Base-by-base conservation (phyloP, 2,797 vertebrate species). In the Telmatherina bonti region DNA sequence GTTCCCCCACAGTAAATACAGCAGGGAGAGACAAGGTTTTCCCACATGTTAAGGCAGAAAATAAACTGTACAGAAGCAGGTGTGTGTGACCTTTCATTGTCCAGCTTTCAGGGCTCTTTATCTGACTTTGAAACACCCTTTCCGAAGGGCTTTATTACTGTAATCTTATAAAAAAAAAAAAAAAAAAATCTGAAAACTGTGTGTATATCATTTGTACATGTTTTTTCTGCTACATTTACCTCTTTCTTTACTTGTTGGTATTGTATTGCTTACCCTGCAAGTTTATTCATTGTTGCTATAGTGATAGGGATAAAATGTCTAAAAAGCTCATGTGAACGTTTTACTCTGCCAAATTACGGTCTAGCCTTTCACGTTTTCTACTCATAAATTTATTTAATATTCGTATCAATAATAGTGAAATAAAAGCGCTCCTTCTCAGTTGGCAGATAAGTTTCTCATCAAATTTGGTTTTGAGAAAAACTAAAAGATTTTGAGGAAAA, bases 71-170 rank as follows among this genome's bases (percentile, higher is more conserved):
- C 57, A 61, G 62, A 85, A 74, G 84, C 86, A 83, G 72, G 77
- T 88, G 67, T 82, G 74, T 78, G 74, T 90, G 90, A 92, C 92
- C 91, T 92, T 92, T 74, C 77, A 38, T 16, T 72, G 82, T 91
- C 82, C 87, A 84, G 84, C 82, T 86, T 89, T 82, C 67, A 15
- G 49, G 84, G 59, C 81, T 67, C 56, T 81, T 57, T 74, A 57
- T 62, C 63, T 31, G 63, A 71, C 72, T 87, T 83, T 87, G 60
- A 71, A 83, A 79, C 70, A 65, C 38, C 57, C 82, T 71, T 80
- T 68, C 74, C 79, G 22, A 58, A 62, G 62, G 72, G 56, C n/a
- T 63, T 76, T 77, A 55, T 69, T 73, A 82, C 70, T 69, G 76
- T 72, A 81, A 83, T 87, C 76, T 43, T 79, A 74, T 73, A 81